These are phyloP conservation scores for Lycaena phlaeas DNA, from an alignment of 2,888 invertebrate genomes.

Conservation along the genomic window DNA sequence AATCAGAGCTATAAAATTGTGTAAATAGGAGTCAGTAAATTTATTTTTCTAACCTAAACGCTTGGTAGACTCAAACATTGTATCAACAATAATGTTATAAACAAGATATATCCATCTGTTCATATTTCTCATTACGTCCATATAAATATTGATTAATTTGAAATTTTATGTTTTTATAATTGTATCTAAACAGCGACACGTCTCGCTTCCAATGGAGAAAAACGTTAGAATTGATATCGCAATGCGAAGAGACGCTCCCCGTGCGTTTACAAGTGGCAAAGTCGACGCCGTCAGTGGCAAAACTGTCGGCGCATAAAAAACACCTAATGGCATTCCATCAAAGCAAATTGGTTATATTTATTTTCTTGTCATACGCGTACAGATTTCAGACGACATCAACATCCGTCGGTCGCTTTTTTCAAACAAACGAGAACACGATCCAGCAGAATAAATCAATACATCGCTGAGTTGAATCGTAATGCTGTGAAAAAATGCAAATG, in stretches of 20 bases:
- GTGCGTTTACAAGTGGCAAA: slow-evolving; percentile 29
- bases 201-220: slow-evolving; percentile 18
- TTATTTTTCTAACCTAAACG: too few species aligned
- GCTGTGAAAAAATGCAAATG: slow-evolving; percentile 19
- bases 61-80: too few species aligned
- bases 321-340: slow-evolving; percentile 36
- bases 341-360: slow-evolving; percentile 34
- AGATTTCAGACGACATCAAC: slow-evolving; percentile 27
- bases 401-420: slow-evolving; percentile 21
- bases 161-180: neutral
- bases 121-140: too few species aligned
- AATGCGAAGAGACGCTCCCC: slow-evolving; percentile 8
- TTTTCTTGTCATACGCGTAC: slow-evolving; percentile 24
- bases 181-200: neutral
- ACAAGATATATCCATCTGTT: too few species aligned
- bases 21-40: too few species aligned
- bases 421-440: neutral
- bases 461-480: slow-evolving; percentile 24
- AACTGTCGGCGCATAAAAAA: slow-evolving; percentile 30
- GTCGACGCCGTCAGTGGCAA: slow-evolving; percentile 42
- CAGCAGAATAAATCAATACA: slow-evolving; percentile 17
- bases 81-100: too few species aligned
- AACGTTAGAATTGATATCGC: slow-evolving; percentile 23
- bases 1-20: too few species aligned
- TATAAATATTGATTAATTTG: slow-evolving; percentile 4